A percentile compares a stretch with the other conserved stretches of the same genome.
phyloP scores from a whole-genome alignment of 2,888 invertebrate genomes.

The Caenorhabditis zanzibari region DNA sequence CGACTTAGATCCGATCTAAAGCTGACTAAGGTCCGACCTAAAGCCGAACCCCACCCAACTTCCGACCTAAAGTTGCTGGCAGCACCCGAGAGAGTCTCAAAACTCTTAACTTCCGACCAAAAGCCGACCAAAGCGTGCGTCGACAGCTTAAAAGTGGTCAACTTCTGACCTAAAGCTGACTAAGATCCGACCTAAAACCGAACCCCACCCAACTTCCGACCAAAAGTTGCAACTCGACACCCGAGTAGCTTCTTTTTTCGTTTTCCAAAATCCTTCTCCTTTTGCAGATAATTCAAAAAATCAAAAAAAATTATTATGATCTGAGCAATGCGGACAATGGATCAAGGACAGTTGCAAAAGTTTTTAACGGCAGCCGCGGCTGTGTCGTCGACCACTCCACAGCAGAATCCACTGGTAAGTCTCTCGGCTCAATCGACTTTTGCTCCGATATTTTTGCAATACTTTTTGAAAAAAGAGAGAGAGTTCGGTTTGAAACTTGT shows the following conservation, averaged over 20 bases:
- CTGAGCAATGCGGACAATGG: conserved; percentile 57
- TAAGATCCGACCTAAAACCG: too few relatives aligned
- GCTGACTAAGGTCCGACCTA: too few relatives aligned
- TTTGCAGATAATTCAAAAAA: not conserved
- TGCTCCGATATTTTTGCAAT: conserved; percentile 8
- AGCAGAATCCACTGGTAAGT: conserved; percentile 41
- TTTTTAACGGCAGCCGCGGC: conserved; percentile 44
- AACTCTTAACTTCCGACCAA: too few relatives aligned
- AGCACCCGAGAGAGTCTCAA: too few relatives aligned
- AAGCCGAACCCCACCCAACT: too few relatives aligned
- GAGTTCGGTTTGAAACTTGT: conserved; percentile 12
- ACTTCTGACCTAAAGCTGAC: too few relatives aligned
- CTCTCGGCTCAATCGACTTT: conserved; percentile 22
- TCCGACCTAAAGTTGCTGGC: too few relatives aligned
- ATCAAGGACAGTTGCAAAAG: conserved; percentile 60
- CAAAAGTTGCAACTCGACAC: too few relatives aligned
- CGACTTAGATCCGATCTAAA: too few relatives aligned
- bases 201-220: too few relatives aligned
- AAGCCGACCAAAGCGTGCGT: too few relatives aligned
- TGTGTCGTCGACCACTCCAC: conserved; percentile 29
- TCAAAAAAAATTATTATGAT: conserved; percentile 14
- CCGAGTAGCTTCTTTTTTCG: not conserved
- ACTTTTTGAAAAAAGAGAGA: not conserved
- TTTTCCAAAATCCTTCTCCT: not conserved
- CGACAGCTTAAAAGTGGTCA: too few relatives aligned